phyloP scores from a whole-genome alignment of 2,888 invertebrate genomes.

The Copidosoma aretas region DNA sequence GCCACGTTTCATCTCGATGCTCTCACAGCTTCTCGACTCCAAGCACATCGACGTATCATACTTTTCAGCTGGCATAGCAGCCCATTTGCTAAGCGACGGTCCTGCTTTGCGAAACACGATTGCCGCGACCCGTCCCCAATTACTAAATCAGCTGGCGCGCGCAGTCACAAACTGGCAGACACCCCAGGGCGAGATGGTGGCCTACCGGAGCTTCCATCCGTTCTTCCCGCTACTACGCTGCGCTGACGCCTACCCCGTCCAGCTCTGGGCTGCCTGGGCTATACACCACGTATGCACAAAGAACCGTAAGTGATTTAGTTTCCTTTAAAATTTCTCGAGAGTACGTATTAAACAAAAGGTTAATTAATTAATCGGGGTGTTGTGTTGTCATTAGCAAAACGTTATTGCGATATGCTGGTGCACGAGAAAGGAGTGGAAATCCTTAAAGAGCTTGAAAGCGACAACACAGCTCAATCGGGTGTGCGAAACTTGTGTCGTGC shows the following conservation, averaged over 20 bases:
- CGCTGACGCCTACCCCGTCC: constrained; percentile 70
- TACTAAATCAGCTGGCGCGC: constrained; percentile 60
- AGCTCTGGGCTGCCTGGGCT: constrained; percentile 82
- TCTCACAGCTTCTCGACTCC: constrained; percentile 66
- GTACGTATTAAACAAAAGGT: constrained; percentile 52
- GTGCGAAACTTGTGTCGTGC: constrained; percentile 58
- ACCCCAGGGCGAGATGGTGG: constrained; percentile 78
- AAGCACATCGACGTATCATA: constrained; percentile 74
- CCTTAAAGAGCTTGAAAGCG: constrained; percentile 59
- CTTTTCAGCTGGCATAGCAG: constrained; percentile 77
- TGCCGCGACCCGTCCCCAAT: constrained; percentile 26
- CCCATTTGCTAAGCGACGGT: constrained; percentile 72
- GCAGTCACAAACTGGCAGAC: constrained; percentile 72
- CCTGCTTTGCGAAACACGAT: constrained; percentile 64
- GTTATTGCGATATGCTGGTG: constrained; percentile 72
- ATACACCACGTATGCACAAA: constrained; percentile 80
- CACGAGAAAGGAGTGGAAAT: constrained; percentile 69
- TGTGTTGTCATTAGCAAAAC: constrained; percentile 61
- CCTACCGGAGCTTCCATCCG: constrained; percentile 74
- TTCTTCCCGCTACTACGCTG: constrained; percentile 72
- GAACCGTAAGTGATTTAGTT: constrained; percentile 66
- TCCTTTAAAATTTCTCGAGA: constrained; percentile 44
- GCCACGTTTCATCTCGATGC: constrained; percentile 65
- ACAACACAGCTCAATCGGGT: constrained; percentile 56
- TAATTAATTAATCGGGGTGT: too few relatives aligned